Evolutionary conservation across 1,140 invertebrate species (phyloP), one percentile per base, ranked within the genome.

Genomic region (Goniozus legneri): DNA sequence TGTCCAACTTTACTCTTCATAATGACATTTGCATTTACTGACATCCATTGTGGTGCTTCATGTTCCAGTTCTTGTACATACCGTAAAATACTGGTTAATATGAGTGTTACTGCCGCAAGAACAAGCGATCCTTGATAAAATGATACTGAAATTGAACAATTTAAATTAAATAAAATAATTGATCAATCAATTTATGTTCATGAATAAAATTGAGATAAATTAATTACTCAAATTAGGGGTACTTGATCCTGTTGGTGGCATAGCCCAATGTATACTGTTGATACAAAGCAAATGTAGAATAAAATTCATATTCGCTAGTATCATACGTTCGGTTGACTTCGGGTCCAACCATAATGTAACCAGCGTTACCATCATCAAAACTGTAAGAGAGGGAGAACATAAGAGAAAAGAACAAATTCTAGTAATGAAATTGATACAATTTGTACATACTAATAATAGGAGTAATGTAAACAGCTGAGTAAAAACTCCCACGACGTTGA

Each of bases 261-360:
- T 2, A 15, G 54, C 40, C 67, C 69, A 78, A 4, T 66, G 62
- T 8, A 80, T 20, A 39, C 75, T 58, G 39, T 73, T 64, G 3
- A 78, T 44, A 22, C 69, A 67, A 1, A 77, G 8, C 22, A 78
- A 64, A 52, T 81, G 77, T 24, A 67, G 60, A 14, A 80, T 54
- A n/a, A 80, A 62, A 52, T 74, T 79, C 1, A 78, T 34, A 47
- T 65, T 65, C 8, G 68, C 67, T 8, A 80, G 24, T 3, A 68
- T 51, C 20, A 78, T 61, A 38, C 79, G 60, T 49, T 80, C 76
- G 12, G 41, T 56, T 8, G 71, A 66, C 22, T 54, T 52, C 10
- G 76, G 69, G 39, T 76, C 67, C 44, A 80, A 47, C 67, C 73
- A 77, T 32, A 80, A 42, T 8, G 65, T 61, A 8, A 65, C 66